A percentile compares a stretch with the other conserved stretches of the same genome.
Conservation (phyloP, 2,888 invertebrate genomes). For the Saturnia japonica region DNA sequence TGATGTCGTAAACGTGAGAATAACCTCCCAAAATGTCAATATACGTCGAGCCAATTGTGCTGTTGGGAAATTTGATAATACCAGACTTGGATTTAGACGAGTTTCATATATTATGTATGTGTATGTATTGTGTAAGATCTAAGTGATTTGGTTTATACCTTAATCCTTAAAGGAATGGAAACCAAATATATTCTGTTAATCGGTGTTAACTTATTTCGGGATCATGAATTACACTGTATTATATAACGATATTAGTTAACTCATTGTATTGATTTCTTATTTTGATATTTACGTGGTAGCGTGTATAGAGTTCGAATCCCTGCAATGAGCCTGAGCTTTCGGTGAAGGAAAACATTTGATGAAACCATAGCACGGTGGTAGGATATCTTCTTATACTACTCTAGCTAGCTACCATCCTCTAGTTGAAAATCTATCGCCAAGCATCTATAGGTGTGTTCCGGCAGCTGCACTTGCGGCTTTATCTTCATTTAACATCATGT, state of each 20-base stretch:
- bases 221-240: background rate
- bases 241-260: background rate
- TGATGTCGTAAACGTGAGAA: background rate
- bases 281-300: background rate
- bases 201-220: background rate
- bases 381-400: too few species aligned
- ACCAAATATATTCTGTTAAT: background rate
- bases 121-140: background rate
- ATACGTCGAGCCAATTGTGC: background rate
- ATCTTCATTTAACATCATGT: too few species aligned
- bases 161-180: background rate
- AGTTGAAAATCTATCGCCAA: too few species aligned
- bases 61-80: conserved; percentile 5
- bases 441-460: too few species aligned
- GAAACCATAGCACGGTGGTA: too few species aligned
- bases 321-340: too few species aligned
- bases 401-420: too few species aligned
- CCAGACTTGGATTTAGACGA: background rate
- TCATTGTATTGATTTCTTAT: background rate
- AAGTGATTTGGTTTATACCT: background rate
- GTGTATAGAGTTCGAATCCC: too few species aligned
- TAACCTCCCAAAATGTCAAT: background rate
- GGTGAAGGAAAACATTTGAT: too few species aligned
- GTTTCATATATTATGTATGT: background rate
- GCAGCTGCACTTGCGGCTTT: too few species aligned